Percentiles rank a stretch among this genome's conserved stretches.
These are phyloP conservation scores for Patella pellucida DNA, from an alignment of 2,888 invertebrate species.

Conservation along the genomic window DNA sequence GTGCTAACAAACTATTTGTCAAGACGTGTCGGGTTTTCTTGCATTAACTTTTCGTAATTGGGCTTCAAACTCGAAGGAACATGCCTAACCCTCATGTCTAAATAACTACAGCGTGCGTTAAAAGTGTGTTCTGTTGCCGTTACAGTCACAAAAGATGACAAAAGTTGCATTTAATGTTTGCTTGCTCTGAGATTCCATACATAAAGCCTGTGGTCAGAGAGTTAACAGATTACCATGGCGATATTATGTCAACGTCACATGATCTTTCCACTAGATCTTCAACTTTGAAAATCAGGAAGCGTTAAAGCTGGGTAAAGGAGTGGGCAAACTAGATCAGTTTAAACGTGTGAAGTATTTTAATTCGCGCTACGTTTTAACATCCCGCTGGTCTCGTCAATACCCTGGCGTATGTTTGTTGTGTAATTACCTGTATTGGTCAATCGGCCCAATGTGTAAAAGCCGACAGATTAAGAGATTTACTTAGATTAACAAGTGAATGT, in stretches of 20 bases:
- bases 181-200: not conserved
- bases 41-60: not conserved
- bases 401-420: no score
- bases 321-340: not conserved
- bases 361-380: not conserved
- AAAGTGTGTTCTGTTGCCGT: conserved; percentile 4
- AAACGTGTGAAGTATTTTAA: conserved; percentile 7
- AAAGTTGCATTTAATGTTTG: conserved; percentile 2
- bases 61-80: not conserved
- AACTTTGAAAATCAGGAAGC: conserved; percentile 2
- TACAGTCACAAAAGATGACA: not conserved
- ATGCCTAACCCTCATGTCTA: not conserved
- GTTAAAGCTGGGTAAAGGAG: not conserved
- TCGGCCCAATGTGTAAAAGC: no score
- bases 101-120: not conserved
- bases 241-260: not conserved
- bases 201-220: conserved; percentile 6
- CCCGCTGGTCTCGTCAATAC: not conserved
- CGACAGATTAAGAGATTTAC: no score
- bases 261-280: not conserved
- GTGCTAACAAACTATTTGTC: conserved; percentile 1
- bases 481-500: conserved; percentile 1
- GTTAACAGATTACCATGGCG: conserved; percentile 2
- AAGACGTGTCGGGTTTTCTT: not conserved
- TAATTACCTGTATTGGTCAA: no score